A percentile compares a stretch with the other conserved stretches of the same genome.
phyloP scores from a whole-genome alignment of 2,888 invertebrate species.

The Rhopalosiphum nymphaeae region DNA sequence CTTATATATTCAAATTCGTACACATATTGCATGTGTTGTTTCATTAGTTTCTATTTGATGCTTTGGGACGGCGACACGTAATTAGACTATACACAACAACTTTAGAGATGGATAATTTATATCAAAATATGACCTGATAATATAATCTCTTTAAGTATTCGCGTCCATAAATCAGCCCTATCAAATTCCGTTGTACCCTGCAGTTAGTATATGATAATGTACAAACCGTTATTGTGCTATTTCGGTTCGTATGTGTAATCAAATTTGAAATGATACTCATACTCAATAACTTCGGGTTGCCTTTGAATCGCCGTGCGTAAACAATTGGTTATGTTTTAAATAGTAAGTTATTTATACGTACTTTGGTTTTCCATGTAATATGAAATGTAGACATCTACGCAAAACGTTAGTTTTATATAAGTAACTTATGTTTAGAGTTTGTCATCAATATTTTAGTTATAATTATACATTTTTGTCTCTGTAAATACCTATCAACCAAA shows the following conservation, averaged over 20 bases:
- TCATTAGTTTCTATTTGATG: neutral
- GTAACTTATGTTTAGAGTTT: neutral
- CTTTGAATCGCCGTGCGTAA: no score
- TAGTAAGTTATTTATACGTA: neutral
- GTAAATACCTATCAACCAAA: neutral
- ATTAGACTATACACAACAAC: neutral
- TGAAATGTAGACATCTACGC: neutral
- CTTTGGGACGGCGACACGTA: neutral
- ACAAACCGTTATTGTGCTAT: neutral
- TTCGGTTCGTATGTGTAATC: neutral
- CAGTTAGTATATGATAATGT: neutral
- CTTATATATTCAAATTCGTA: neutral
- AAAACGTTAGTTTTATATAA: neutral
- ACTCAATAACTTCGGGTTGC: neutral
- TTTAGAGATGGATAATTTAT: slow-evolving; percentile 26
- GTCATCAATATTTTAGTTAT: neutral
- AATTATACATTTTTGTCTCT: neutral
- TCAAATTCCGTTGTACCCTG: neutral
- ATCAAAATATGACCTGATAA: neutral
- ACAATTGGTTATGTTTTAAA: neutral
- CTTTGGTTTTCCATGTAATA: neutral
- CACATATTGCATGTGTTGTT: neutral
- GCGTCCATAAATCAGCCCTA: slow-evolving; percentile 21
- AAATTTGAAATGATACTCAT: slow-evolving; percentile 27
- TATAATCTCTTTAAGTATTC: slow-evolving; percentile 35